These are phyloP conservation scores for Meteorus cinctellus DNA, from an alignment of 2,888 invertebrate genomes.

Conservation along the genomic window DNA sequence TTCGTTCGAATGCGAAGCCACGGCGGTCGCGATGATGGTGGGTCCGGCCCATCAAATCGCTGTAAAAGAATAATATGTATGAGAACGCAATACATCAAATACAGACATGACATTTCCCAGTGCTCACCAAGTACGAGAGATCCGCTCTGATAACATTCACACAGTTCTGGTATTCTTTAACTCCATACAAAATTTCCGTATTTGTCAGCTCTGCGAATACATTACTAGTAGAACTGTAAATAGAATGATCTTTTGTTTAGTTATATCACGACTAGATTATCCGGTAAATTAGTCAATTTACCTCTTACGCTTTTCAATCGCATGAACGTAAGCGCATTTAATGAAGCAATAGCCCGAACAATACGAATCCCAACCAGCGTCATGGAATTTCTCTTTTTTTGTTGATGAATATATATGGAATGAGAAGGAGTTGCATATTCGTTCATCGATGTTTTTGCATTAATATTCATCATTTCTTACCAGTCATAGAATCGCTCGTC, in stretches of 20 bases:
- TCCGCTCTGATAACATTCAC: constrained; percentile 79
- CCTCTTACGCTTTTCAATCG: constrained; percentile 74
- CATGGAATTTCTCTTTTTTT: constrained; percentile 75
- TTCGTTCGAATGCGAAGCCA: constrained; percentile 73
- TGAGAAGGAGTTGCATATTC: constrained; percentile 19
- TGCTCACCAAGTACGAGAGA: constrained; percentile 76
- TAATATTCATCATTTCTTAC: constrained; percentile 18
- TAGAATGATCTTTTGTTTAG: not conserved
- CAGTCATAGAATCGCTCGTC: not conserved
- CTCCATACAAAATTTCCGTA: constrained; percentile 74
- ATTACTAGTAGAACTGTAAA: not conserved
- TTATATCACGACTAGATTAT: not conserved
- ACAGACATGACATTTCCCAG: constrained; percentile 8
- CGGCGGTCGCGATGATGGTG: constrained; percentile 74
- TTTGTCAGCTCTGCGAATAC: constrained; percentile 66
- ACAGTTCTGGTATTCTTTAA: constrained; percentile 75
- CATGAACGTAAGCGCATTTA: constrained; percentile 78
- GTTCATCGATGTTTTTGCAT: not conserved
- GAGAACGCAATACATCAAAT: not conserved
- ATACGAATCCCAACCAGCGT: constrained; percentile 90
- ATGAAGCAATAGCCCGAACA: constrained; percentile 84
- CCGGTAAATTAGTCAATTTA: constrained; percentile 48
- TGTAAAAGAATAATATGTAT: constrained; percentile 57
- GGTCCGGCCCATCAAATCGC: constrained; percentile 76
- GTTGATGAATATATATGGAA: constrained; percentile 45